Conservation (phyloP, 2,113 vertebrate species). For the Brachionichthys hirsutus region DNA sequence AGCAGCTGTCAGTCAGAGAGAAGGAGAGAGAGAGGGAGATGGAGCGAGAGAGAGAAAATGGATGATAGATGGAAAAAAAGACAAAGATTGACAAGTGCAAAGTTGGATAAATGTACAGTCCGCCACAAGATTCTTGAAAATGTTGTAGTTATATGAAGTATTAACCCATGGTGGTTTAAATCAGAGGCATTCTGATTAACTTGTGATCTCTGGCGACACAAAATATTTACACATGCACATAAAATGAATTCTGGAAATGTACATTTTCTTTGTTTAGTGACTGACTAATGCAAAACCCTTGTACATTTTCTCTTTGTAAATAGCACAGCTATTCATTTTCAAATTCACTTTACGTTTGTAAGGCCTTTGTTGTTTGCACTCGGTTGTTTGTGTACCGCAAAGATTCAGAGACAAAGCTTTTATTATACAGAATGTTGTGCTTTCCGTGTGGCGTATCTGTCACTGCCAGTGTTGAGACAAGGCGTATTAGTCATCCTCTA, state of each 20-base stretch:
- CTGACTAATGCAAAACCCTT: not conserved
- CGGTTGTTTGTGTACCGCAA: conserved; percentile 1
- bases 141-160: too few species aligned
- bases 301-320: not conserved
- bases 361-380: not conserved
- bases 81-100: too few species aligned
- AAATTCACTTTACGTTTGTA: not conserved
- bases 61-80: conserved; percentile 2
- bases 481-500: not conserved
- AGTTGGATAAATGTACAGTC: too few species aligned
- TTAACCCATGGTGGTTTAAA: too few species aligned
- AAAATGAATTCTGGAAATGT: not conserved
- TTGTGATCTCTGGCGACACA: too few species aligned
- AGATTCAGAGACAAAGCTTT: not conserved
- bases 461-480: not conserved
- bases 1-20: conserved; percentile 56
- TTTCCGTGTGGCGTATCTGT: not conserved
- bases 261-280: not conserved
- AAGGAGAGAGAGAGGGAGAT: too few species aligned
- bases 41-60: not conserved
- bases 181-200: too few species aligned
- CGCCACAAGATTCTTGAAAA: too few species aligned
- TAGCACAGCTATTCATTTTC: not conserved
- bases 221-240: not conserved
- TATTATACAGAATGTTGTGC: not conserved